These are phyloP conservation scores for Coracopsis vasa DNA, from an alignment of 2,113 vertebrate species.

Conservation along the genomic window DNA sequence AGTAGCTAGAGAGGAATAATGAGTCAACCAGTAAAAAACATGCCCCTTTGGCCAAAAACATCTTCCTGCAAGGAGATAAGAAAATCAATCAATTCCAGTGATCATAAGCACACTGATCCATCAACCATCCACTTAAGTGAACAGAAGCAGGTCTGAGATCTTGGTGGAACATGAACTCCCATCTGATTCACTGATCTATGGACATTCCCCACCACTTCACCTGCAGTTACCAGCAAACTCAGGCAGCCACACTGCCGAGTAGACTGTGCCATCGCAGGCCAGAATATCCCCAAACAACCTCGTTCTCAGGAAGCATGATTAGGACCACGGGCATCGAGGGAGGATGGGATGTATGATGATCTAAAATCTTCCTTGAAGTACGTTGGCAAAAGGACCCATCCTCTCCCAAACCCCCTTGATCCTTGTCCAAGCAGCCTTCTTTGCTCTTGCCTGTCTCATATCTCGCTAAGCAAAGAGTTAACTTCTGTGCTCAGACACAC, in stretches of 20 bases:
- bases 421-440: neutral
- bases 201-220: neutral
- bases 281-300: neutral
- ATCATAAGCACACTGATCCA: neutral
- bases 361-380: neutral
- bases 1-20: neutral
- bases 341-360: accelerated
- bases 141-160: neutral
- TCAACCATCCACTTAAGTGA: neutral
- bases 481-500: neutral
- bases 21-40: neutral
- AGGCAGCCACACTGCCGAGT: neutral
- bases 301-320: too few relatives aligned
- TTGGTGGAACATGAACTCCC: neutral
- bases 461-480: neutral
- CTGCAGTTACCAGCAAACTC: neutral
- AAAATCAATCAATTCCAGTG: neutral
- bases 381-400: accelerated
- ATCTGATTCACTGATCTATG: accelerated
- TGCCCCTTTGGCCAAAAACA: neutral
- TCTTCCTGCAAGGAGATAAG: neutral
- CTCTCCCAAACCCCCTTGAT: neutral
- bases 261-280: neutral
- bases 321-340: too few relatives aligned
- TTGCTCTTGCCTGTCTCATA: neutral